Percentiles rank a stretch among this genome's conserved stretches.
phyloP scores from a whole-genome alignment of 2,797 vertebrate genomes.

The Mormyrops boulengeri region DNA sequence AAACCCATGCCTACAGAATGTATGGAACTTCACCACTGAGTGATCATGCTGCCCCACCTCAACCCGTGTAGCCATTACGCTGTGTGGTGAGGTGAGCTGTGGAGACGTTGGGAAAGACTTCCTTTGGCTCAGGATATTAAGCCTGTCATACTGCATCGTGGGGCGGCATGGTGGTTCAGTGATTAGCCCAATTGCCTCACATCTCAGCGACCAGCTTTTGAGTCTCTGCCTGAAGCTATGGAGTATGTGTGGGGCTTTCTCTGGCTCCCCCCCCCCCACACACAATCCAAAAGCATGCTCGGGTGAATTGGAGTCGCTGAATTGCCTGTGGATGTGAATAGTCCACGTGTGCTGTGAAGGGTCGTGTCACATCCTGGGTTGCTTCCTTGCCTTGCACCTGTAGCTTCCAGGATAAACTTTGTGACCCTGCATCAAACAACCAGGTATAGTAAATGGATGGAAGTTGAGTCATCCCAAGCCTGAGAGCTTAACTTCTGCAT shows the following conservation, averaged over 20 bases:
- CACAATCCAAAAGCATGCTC: not conserved
- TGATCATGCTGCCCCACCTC: not conserved
- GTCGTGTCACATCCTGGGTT: not conserved
- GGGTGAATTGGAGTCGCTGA: not conserved
- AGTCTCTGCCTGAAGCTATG: not conserved
- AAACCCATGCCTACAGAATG: not conserved
- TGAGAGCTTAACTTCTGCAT: not conserved
- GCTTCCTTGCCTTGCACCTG: not conserved
- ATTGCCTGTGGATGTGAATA: not conserved
- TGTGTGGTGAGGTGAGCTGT: not conserved
- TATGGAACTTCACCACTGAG: not conserved
- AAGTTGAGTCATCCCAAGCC: not conserved
- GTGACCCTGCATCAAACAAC: not conserved
- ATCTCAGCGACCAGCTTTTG: not conserved
- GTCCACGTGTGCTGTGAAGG: not conserved
- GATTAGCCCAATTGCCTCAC: not conserved
- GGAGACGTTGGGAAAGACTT: not conserved
- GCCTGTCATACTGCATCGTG: not conserved
- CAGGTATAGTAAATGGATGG: not conserved
- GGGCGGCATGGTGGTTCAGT: not conserved
- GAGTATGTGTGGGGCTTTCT: not conserved
- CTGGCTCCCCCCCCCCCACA: not conserved
- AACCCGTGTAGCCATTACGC: not conserved
- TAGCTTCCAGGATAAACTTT: not conserved
- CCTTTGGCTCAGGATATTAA: not conserved